phyloP scores from a whole-genome alignment of 2,113 vertebrate species.

The Lipotes vexillifer region DNA sequence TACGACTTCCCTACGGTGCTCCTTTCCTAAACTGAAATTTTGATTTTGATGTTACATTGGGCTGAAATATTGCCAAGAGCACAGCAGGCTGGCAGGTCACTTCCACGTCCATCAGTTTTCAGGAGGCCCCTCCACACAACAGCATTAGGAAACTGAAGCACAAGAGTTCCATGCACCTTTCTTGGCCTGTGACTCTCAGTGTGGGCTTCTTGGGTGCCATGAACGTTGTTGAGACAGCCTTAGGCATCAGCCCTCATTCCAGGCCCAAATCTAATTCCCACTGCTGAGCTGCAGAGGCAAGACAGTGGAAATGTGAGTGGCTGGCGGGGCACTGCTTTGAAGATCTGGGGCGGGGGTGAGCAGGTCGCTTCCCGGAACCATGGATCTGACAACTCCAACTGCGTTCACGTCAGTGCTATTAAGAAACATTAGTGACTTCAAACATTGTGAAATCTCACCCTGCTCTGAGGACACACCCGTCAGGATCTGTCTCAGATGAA shows the following conservation, averaged over 20 bases:
- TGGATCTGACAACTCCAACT: neutral
- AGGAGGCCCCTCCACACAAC: neutral
- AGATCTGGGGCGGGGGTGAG: neutral
- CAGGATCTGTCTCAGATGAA: neutral
- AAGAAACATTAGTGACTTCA: neutral
- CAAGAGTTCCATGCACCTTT: neutral
- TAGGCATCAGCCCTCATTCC: neutral
- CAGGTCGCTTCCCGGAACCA: neutral
- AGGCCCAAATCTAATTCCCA: neutral
- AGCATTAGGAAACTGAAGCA: neutral
- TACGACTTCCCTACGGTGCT: neutral
- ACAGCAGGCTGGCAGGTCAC: neutral
- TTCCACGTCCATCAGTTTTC: neutral
- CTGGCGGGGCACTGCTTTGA: neutral
- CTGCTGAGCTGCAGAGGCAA: fast-evolving
- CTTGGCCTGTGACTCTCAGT: neutral
- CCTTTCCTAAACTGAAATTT: neutral
- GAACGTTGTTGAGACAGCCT: neutral
- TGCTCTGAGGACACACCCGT: neutral
- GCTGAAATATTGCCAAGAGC: neutral
- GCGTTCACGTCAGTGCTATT: neutral
- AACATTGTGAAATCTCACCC: neutral
- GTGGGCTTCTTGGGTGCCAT: too few relatives aligned
- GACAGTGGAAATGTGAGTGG: neutral
- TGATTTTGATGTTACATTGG: neutral